Evolutionary conservation across 2,797 vertebrate genomes (phyloP).

Genomic region (Cebuella pygmaea): DNA sequence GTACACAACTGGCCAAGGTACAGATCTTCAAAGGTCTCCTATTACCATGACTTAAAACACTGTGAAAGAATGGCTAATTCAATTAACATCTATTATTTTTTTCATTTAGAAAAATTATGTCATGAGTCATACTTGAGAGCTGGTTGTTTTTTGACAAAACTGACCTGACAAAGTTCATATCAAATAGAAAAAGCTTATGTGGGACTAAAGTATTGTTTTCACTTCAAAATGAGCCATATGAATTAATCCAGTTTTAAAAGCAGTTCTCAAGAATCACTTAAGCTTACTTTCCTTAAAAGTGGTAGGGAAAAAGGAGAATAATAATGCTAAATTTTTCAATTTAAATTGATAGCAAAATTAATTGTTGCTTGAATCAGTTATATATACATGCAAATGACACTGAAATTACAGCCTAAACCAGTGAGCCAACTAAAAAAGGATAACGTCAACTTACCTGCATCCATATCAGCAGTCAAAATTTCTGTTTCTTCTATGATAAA

Average conservation of each 20-base stretch:
- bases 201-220: neutral
- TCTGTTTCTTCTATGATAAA: constrained; percentile 76
- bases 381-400: neutral
- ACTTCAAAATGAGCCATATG: constrained; percentile 26
- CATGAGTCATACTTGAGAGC: neutral
- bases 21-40: neutral
- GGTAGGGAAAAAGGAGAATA: neutral
- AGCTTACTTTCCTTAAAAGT: constrained; percentile 34
- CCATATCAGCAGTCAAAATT: constrained; percentile 74
- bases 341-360: constrained; percentile 12
- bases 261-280: neutral
- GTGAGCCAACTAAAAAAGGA: neutral
- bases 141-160: constrained; percentile 33
- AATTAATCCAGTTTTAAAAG: constrained; percentile 36
- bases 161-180: neutral
- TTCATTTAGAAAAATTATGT: neutral
- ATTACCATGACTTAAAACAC: neutral
- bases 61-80: neutral
- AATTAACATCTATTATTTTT: neutral
- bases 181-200: constrained; percentile 5
- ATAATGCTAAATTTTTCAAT: neutral
- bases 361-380: neutral
- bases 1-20: neutral
- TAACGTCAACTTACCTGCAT: constrained; percentile 80
- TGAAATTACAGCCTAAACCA: neutral